These are phyloP conservation scores for Piprites chloris DNA, from an alignment of 2,113 vertebrate species.

Conservation along the genomic window DNA sequence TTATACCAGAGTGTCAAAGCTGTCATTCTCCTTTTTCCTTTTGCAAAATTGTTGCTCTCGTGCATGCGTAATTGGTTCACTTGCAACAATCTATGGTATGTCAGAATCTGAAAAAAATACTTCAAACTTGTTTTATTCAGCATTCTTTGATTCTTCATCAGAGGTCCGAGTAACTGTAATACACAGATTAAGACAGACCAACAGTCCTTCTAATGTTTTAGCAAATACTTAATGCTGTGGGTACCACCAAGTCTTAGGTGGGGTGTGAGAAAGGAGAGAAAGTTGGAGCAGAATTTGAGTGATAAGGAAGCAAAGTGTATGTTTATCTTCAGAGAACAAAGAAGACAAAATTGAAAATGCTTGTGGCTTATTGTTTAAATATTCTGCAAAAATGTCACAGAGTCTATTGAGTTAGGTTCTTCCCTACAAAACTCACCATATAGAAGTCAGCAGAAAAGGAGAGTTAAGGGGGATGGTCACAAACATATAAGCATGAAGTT, in stretches of 20 bases:
- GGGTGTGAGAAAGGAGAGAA: neutral
- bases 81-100: neutral
- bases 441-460: neutral
- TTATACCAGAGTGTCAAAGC: neutral
- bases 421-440: neutral
- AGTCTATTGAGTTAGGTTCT: neutral
- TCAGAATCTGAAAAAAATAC: neutral
- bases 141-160: neutral
- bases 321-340: neutral
- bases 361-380: neutral
- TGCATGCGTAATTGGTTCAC: neutral
- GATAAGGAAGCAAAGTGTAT: neutral
- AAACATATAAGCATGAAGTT: constrained; percentile 19
- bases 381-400: neutral
- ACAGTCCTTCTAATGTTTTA: neutral
- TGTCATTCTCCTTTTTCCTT: neutral
- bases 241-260: neutral
- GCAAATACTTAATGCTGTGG: neutral
- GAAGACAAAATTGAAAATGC: neutral
- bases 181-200: neutral
- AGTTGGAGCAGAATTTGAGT: neutral
- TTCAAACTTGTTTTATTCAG: neutral
- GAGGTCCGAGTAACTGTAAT: neutral
- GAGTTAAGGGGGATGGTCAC: neutral
- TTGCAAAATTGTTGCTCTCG: neutral